Percentiles rank a stretch among this genome's conserved stretches.
phyloP scores from a whole-genome alignment of 2,888 invertebrate species.

The Amblyteles armatorius region DNA sequence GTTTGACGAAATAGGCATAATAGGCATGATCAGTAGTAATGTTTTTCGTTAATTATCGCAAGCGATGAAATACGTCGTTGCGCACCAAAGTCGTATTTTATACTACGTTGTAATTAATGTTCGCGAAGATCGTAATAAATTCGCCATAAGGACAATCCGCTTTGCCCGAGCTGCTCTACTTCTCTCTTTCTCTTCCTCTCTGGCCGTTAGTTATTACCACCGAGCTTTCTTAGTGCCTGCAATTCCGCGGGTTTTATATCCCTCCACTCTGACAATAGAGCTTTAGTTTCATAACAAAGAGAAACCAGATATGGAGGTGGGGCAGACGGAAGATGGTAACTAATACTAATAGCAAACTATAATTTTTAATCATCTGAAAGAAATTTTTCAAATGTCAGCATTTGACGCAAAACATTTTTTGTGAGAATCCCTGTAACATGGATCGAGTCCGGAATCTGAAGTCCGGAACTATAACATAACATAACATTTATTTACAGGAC shows the following conservation, averaged over 20 bases:
- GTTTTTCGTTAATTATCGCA: slow-evolving; percentile 43
- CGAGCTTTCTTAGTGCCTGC: slow-evolving; percentile 58
- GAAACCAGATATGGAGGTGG: slow-evolving; percentile 21
- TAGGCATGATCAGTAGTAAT: slow-evolving; percentile 13
- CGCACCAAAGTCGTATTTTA: slow-evolving; percentile 20
- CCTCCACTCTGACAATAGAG: slow-evolving; percentile 41
- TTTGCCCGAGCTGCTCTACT: slow-evolving; percentile 44
- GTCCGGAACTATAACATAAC: neutral
- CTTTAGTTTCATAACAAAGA: slow-evolving; percentile 59
- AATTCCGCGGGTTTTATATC: slow-evolving; percentile 62
- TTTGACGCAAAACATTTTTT: neutral
- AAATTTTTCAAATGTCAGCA: neutral
- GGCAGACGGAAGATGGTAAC: slow-evolving; percentile 7
- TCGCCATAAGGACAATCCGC: slow-evolving; percentile 66
- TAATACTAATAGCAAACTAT: slow-evolving; percentile 30
- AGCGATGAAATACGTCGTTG: slow-evolving; percentile 31
- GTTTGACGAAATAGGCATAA: slow-evolving; percentile 20
- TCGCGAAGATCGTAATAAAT: slow-evolving; percentile 65
- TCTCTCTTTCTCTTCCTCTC: slow-evolving; percentile 12
- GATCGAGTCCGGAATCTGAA: too few relatives aligned
- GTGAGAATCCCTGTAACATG: neutral
- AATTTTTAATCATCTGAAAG: neutral
- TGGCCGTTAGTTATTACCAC: slow-evolving; percentile 32
- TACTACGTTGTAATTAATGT: slow-evolving; percentile 55
- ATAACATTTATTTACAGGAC: neutral